Base-by-base conservation (phyloP, 2,797 vertebrate species). In the Malurus leucopterus region DNA sequence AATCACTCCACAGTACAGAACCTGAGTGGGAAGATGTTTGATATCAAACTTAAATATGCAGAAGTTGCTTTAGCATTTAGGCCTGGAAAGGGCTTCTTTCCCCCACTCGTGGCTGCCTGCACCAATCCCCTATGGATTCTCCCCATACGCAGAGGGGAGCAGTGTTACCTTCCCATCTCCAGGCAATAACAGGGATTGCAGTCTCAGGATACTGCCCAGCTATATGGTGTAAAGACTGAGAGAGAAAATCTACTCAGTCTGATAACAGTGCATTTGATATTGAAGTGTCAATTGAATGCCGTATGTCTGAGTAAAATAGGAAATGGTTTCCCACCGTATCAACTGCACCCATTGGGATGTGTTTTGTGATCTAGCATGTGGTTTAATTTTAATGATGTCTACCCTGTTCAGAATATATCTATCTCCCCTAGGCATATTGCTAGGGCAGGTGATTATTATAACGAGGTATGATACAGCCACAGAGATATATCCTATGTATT, bases 61-160 rank as follows among this genome's bases (percentile, higher is more conserved):
- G 51, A 87, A 87, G 54, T 20, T 71, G 65, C 22, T 87, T 51
- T 43, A 51, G 29, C 11, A 68, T 77, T 69, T 76, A 68, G 90
- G 29, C 30, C 54, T 75, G 40, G 24, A 65, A 81, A 86, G 36
- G 14, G 27, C 26, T 84, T 79, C 30, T 85, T 79, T 49, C 26
- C 9, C 13, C 22, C 1, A 3, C 29, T 62, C 34, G 8, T 0
- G 0, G 40, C 57, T 72, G 30, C 22, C 61, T 70, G 67, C 59
- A 47, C 11, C 23, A 29, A 78, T 55, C 38, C 41, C 9, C 34
- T 67, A 15, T 0, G 15, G 62, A 58, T 85, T 71, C 41, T 78
- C 38, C 29, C 32, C 11, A 5, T 6, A 24, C 0, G 0, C 32
- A 50, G 68, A 63, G 11, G 10, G 32, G 22, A 77, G 21, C 19